phyloP scores from a whole-genome alignment of 2,113 vertebrate species.

The Pseudorectes ferrugineus region DNA sequence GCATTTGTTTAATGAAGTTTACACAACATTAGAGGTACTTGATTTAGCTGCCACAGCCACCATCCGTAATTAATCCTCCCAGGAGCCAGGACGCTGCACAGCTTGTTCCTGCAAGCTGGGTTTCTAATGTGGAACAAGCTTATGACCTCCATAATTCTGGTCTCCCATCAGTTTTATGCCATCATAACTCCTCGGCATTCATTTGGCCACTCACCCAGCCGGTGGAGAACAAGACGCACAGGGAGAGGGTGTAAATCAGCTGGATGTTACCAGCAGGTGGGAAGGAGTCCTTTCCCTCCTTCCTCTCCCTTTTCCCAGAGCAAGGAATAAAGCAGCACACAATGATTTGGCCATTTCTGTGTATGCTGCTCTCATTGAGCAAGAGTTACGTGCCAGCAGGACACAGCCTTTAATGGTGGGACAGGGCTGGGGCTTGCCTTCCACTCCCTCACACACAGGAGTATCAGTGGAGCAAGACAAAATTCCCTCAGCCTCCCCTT shows the following conservation, averaged over 20 bases:
- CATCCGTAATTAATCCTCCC: constrained; percentile 48
- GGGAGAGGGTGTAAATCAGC: neutral
- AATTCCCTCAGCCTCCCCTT: neutral
- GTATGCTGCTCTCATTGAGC: neutral
- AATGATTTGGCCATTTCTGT: neutral
- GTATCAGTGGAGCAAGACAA: neutral
- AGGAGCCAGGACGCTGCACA: neutral
- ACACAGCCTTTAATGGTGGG: neutral
- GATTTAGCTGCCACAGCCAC: constrained; percentile 39
- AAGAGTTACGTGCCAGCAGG: rapidly evolving
- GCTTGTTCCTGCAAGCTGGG: neutral
- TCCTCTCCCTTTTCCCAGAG: neutral
- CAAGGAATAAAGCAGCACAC: neutral
- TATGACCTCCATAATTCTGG: neutral
- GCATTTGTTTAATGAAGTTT: constrained; percentile 34
- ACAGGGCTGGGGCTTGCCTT: neutral
- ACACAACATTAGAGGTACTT: constrained; percentile 22
- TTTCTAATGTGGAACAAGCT: neutral
- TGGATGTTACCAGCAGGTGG: neutral
- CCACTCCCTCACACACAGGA: neutral
- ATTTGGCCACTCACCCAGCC: neutral
- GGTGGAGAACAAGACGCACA: neutral
- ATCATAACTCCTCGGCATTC: neutral
- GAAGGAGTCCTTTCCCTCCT: neutral
- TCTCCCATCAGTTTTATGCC: neutral